A percentile compares a stretch with the other conserved stretches of the same genome.
These are phyloP conservation scores for Tipula unca DNA, from an alignment of 2,888 invertebrate species.

Conservation along the genomic window DNA sequence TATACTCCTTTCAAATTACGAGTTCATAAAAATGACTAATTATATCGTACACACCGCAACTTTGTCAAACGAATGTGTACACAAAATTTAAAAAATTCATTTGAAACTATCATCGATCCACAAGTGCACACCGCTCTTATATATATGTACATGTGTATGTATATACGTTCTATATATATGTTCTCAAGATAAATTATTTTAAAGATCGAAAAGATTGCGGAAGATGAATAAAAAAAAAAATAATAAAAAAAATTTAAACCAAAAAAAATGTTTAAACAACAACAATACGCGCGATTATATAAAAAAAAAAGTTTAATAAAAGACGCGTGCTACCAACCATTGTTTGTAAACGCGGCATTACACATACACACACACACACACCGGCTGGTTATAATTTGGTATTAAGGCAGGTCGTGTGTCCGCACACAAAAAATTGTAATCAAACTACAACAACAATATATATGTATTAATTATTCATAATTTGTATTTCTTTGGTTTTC, in stretches of 20 bases:
- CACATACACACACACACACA: not conserved
- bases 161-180: too few species aligned
- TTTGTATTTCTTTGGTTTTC: not conserved
- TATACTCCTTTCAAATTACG: too few species aligned
- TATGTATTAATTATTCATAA: not conserved
- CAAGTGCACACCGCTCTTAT: not conserved
- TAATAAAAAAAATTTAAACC: too few species aligned
- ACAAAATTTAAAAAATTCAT: not conserved
- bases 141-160: too few species aligned
- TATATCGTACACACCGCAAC: not conserved
- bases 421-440: not conserved
- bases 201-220: conserved; percentile 2
- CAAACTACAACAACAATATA: not conserved
- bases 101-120: not conserved
- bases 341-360: not conserved
- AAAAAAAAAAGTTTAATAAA: not conserved
- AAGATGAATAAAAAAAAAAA: not conserved
- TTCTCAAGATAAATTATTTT: not conserved
- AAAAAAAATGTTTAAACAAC: not conserved
- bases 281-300: not conserved
- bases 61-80: not conserved
- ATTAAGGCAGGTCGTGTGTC: not conserved
- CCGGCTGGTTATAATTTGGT: not conserved
- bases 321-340: not conserved
- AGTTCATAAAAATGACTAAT: too few species aligned